Evolutionary conservation across 1,140 invertebrate genomes (phyloP), one percentile per base, ranked within the genome.

Genomic region (Trachymyrmex septentrionalis): DNA sequence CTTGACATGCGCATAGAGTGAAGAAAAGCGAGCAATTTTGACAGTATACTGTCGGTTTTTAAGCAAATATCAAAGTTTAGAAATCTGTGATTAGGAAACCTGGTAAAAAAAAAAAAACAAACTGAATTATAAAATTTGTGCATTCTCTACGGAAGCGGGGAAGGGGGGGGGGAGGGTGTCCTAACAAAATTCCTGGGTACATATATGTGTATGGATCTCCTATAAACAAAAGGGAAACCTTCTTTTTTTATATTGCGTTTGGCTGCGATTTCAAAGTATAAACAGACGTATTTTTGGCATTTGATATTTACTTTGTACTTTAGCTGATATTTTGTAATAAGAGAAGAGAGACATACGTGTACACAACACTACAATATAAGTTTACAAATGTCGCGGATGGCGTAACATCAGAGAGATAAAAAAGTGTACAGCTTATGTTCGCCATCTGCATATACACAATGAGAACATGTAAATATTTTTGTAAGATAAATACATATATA

Each of bases 241-340:
- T 50, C 14, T 12, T 48, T 69, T 53, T 59, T 86, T 81, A 59
- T 21, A 30, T 88, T 91, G 55, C 34, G 76, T 90, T 91, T 59
- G 71, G 80, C 77, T 85, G 63, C 75, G 64, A 85, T 72, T 91
- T 85, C 61, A 57, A 82, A 86, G 30, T 88, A 76, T 87, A 89
- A 73, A 90, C 89, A 92, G 81, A 92, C 91, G 90, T 92, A 91
- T 91, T 92, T 91, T 91, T 91, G 89, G 90, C 87, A 91, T 91
- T 91, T 91, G 72, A 84, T 87, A 85, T 90, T 91, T 72, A 81
- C 67, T 90, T 91, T 90, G 80, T 91, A 90, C 80, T 91, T 90
- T 91, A 91, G 87, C 87, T 61, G 59, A 91, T 91, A 90, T 88
- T 91, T 91, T 91, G 86, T 91, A 91, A 91, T 87, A 91, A 67